A percentile compares a stretch with the other conserved stretches of the same genome.
phyloP scores from a whole-genome alignment of 2,888 invertebrate genomes.

The Crossocerus cetratus region DNA sequence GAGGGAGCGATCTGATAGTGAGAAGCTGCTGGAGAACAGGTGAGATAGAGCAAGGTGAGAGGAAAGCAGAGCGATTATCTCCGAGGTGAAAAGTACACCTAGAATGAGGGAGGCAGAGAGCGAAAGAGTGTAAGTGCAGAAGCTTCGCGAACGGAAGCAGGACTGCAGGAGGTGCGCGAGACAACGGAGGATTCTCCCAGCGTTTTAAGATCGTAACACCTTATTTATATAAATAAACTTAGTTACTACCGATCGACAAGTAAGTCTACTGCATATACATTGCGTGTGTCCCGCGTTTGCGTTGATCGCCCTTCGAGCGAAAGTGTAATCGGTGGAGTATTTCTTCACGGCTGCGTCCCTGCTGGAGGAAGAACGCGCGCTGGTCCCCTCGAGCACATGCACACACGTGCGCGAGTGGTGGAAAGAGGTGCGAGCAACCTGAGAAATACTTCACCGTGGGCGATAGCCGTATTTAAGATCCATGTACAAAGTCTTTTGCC shows the following conservation, averaged over 20 bases:
- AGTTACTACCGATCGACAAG: constrained; percentile 71
- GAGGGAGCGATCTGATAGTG: background rate
- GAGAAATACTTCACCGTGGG: constrained; percentile 44
- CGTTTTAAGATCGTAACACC: constrained; percentile 71
- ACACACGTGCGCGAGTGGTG: background rate
- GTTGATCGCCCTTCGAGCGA: constrained; percentile 49
- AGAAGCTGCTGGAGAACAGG: constrained; percentile 1
- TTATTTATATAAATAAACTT: constrained; percentile 74
- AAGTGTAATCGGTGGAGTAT: constrained; percentile 54
- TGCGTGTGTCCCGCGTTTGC: constrained; percentile 71
- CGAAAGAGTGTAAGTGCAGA: background rate
- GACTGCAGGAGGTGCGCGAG: constrained; percentile 34
- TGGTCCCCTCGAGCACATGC: background rate
- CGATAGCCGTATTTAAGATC: constrained; percentile 70
- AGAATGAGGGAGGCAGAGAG: background rate
- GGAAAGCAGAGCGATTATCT: background rate
- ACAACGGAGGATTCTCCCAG: constrained; percentile 51
- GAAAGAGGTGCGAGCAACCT: too few species aligned
- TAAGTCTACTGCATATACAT: constrained; percentile 69
- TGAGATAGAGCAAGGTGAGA: background rate
- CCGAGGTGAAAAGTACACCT: background rate
- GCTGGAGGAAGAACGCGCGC: background rate
- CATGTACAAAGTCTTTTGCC: constrained; percentile 76
- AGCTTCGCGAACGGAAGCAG: constrained; percentile 14
- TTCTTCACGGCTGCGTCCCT: constrained; percentile 35